Base-by-base conservation (phyloP, 2,888 invertebrate genomes). In the Catonia carolina region DNA sequence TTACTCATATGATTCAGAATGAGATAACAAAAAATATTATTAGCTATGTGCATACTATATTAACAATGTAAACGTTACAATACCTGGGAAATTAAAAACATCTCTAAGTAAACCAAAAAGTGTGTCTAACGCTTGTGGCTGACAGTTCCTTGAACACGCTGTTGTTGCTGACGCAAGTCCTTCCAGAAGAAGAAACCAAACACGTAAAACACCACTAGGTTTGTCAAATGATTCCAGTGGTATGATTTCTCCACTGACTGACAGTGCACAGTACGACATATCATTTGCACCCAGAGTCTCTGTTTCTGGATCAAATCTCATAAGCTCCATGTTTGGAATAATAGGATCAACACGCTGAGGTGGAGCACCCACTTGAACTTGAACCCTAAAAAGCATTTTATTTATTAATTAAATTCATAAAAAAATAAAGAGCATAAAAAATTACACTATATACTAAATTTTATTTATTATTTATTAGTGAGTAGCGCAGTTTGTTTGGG, bases 41-140 rank as follows among this genome's bases (percentile, higher is more conserved):
- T n/a, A n/a, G n/a, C n/a, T n/a, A n/a, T n/a, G n/a, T n/a, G n/a
- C n/a, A n/a, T n/a, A n/a, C n/a, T n/a, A n/a, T n/a, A n/a, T n/a
- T n/a, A n/a, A n/a, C n/a, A n/a, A n/a, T n/a, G n/a, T n/a, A n/a
- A n/a, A n/a, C n/a, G n/a, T n/a, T n/a, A 27, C 4, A 27, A 6
- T 56, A 77, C 78, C 78, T 7, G 95, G 94, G 23, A 84, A 83
- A 48, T 83, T 79, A 4, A 87, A 75, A 6, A 89, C 80, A 64
- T 87, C 86, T 66, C 85, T 82, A 50, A 95, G 75, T 17, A 95
- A 75, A 67, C 89, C 88, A 69, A 94, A 93, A 35, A 95, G 76
- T 0, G 88, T 87, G 72, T 94, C 93, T 72, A 95, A 78, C 0
- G 91, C 85, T 41, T 87, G 88, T 18, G 92, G 88, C 71, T 93